Evolutionary conservation across 2,113 vertebrate genomes (phyloP), one percentile per base, ranked within the genome.

Genomic region (Rissa tridactyla): DNA sequence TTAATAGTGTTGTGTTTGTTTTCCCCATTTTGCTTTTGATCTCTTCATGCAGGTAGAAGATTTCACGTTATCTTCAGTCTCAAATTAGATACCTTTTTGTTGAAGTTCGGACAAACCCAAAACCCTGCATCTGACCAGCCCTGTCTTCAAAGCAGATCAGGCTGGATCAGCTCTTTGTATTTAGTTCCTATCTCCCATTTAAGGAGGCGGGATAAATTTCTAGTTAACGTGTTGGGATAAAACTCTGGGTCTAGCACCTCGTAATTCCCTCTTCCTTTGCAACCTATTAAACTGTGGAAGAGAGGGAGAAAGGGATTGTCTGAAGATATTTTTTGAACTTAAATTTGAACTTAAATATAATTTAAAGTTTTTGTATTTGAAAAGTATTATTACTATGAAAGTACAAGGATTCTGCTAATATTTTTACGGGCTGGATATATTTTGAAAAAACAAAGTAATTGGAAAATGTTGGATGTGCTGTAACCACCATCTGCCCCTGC

Each of bases 381-480:
- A 44, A 86, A 86, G 6, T 47, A 60, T 78, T 94, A 11, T n/a
- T 88, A 92, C 29, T 77, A n/a, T 75, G 76, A 86, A 86, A 75
- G 40, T 82, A 69, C 52, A 81, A 70, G 91, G 58, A 83, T 85
- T 92, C 57, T 82, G 84, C 76, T 94, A 82, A 58, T 82, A 51
- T 92, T 95, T 94, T 96, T 92, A 90, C 91, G 92, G 89, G 58
- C 68, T 96, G 73, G 94, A 61, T 70, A 72, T 71, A 84, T 89
- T 96, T 95, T 94, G 71, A 85, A 96, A 97, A 97, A 94, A 81
- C 70, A 90, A 90, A 96, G 42, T 87, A 92, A 68, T 88, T 96
- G 94, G 96, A 96, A 97, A 97, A 95, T 91, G 77, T 93, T 85
- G 94, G 91, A 70, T 97, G 40, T 86, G 88, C 84, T 90, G 44